Evolutionary conservation across 2,113 vertebrate species (phyloP).

Genomic region (Oriolus oriolus): DNA sequence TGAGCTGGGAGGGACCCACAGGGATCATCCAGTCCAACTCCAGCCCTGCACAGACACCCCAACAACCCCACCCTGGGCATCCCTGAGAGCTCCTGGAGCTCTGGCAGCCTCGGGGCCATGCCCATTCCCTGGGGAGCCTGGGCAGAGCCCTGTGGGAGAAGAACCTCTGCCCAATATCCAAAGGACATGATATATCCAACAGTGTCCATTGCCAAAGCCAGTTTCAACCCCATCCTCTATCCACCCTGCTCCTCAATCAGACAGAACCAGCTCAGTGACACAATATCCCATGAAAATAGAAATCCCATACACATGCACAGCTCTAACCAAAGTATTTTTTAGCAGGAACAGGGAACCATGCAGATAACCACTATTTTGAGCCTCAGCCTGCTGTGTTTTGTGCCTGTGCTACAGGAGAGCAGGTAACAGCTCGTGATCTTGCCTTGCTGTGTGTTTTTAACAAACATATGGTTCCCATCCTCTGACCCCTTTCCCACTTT

Average conservation of each 20-base stretch:
- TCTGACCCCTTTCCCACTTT: not conserved
- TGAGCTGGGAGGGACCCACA: not conserved
- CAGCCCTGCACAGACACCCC: not conserved
- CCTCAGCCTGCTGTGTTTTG: not conserved
- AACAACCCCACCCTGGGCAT: not conserved
- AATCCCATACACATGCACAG: fast-evolving
- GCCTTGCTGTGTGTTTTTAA: not conserved
- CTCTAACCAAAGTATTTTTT: not conserved
- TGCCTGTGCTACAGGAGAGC: not conserved
- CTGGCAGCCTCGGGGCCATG: not conserved
- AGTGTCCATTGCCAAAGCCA: not conserved
- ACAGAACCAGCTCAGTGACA: not conserved
- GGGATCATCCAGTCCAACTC: fast-evolving
- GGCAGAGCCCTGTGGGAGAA: not conserved
- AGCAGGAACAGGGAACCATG: not conserved
- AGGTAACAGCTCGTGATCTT: not conserved
- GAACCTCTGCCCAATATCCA: not conserved
- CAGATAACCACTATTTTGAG: not conserved
- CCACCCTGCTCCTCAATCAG: not conserved
- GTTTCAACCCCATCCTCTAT: not conserved
- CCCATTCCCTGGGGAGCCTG: not conserved
- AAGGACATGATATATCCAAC: not conserved
- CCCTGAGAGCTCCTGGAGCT: not conserved
- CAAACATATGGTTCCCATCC: not conserved
- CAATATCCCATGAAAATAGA: not conserved